These are phyloP conservation scores for Brachystomella parvula DNA, from an alignment of 1,140 invertebrate species.

Conservation along the genomic window DNA sequence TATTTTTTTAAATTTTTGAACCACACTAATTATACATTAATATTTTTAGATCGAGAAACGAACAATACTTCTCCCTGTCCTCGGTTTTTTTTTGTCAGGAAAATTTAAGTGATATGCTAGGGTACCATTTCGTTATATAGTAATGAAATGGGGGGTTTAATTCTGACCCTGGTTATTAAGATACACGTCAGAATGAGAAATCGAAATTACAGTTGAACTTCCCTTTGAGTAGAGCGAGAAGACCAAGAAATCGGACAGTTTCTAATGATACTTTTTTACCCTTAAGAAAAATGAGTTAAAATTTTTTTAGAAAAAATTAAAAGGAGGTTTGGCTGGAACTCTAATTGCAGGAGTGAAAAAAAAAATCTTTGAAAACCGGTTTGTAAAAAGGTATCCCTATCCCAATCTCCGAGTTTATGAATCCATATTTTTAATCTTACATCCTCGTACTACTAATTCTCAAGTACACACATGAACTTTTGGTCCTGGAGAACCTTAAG, in stretches of 20 bases:
- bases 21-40: neutral
- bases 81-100: neutral
- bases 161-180: neutral
- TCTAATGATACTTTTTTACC: constrained; percentile 12
- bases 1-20: neutral
- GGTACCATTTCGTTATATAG: too few species aligned
- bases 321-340: constrained; percentile 4
- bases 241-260: neutral
- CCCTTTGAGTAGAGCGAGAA: neutral
- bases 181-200: constrained; percentile 1
- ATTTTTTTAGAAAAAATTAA: constrained; percentile 11
- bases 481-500: neutral
- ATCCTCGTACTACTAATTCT: neutral
- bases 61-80: neutral
- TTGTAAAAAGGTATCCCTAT: neutral
- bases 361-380: constrained; percentile 4
- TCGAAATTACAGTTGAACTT: neutral
- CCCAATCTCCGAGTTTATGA: neutral
- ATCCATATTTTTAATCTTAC: neutral
- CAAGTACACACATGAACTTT: neutral
- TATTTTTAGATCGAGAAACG: too few species aligned
- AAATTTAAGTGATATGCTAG: neutral
- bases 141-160: neutral
- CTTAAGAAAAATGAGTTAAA: constrained; percentile 3
- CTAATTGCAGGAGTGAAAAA: neutral